Percentiles rank a stretch among this genome's conserved stretches.
These are phyloP conservation scores for Catocala fraxini DNA, from an alignment of 2,888 invertebrate species.

Conservation along the genomic window DNA sequence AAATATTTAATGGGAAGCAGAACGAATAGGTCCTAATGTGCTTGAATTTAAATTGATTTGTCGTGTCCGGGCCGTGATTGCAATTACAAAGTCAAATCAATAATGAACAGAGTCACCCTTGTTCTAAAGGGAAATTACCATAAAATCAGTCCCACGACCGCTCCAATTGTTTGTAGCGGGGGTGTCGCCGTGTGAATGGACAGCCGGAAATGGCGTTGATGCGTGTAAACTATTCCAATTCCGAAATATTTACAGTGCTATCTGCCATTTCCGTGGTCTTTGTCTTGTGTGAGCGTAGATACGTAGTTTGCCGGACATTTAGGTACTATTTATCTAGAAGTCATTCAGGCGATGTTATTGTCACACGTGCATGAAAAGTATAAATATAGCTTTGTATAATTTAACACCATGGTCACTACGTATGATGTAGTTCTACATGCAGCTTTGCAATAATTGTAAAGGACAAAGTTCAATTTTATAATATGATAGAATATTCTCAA, in stretches of 20 bases:
- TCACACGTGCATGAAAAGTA: no score
- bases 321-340: no score
- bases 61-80: constrained; percentile 56
- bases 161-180: constrained; percentile 64
- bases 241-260: constrained; percentile 52
- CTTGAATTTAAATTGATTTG: constrained; percentile 45
- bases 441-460: not conserved
- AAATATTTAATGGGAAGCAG: constrained; percentile 19
- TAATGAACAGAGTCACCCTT: constrained; percentile 66
- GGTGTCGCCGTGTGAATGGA: constrained; percentile 60
- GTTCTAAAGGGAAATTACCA: constrained; percentile 75
- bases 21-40: constrained; percentile 29
- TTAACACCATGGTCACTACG: no score
- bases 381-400: no score
- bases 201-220: constrained; percentile 70
- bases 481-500: no score
- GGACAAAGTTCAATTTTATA: not conserved
- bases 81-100: constrained; percentile 70
- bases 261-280: not conserved
- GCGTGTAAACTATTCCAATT: constrained; percentile 82
- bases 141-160: constrained; percentile 82
- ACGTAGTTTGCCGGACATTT: no score
- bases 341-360: no score
- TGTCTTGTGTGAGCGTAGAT: not conserved
- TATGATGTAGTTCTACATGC: not conserved